phyloP scores from a whole-genome alignment of 1,140 invertebrate genomes.

The Meloidogyne chitwoodi region DNA sequence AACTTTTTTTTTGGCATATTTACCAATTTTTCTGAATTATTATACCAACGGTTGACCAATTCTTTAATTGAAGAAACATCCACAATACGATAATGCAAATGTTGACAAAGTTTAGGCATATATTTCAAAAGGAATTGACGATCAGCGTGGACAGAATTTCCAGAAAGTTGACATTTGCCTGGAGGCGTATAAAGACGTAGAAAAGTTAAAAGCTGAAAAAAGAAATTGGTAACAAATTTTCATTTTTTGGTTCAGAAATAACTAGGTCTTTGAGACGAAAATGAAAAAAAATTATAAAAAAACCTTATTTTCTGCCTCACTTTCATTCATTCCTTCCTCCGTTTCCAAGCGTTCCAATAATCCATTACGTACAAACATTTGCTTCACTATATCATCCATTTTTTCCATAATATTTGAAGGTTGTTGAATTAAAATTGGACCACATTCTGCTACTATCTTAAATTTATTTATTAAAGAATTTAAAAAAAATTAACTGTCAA shows the following conservation, averaged over 20 bases:
- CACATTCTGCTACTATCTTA: slow-evolving; percentile 34
- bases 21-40: slow-evolving; percentile 14
- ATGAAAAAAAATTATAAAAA: too few species aligned
- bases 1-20: slow-evolving; percentile 30
- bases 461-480: slow-evolving; percentile 3
- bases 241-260: not conserved
- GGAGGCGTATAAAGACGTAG: slow-evolving; percentile 67
- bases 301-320: slow-evolving; percentile 68
- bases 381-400: slow-evolving; percentile 45
- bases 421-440: slow-evolving; percentile 34
- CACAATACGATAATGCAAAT: slow-evolving; percentile 85
- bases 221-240: not conserved
- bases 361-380: slow-evolving; percentile 43
- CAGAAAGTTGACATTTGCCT: slow-evolving; percentile 73
- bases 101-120: slow-evolving; percentile 70
- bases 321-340: slow-evolving; percentile 68
- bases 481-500: not conserved
- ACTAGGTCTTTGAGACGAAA: too few species aligned
- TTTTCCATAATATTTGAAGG: slow-evolving; percentile 31
- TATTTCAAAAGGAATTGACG: slow-evolving; percentile 72
- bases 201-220: slow-evolving; percentile 69
- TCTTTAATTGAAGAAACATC: slow-evolving; percentile 85
- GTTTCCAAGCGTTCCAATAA: slow-evolving; percentile 55
- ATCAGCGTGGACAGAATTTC: slow-evolving; percentile 84
- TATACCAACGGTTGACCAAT: slow-evolving; percentile 61